phyloP scores from a whole-genome alignment of 2,888 invertebrate genomes.

The Pyrgus malvae region DNA sequence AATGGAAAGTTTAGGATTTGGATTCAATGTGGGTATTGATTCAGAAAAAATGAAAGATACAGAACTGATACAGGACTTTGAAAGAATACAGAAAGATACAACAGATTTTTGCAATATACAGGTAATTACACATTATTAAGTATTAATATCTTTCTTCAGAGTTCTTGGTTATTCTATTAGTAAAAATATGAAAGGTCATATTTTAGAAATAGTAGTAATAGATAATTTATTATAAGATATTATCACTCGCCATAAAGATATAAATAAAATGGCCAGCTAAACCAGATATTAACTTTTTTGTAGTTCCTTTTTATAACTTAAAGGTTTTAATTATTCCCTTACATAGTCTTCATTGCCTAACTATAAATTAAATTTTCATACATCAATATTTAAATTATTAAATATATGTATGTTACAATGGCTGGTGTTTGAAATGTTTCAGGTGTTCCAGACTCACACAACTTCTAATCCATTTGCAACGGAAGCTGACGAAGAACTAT shows the following conservation, averaged over 20 bases:
- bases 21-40: conserved; percentile 70
- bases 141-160: no score
- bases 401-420: no score
- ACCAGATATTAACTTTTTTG: no score
- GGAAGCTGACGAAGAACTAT: conserved; percentile 71
- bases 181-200: no score
- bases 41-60: conserved; percentile 70
- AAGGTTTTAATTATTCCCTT: neutral
- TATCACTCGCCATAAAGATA: no score
- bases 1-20: conserved; percentile 73
- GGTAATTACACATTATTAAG: conserved; percentile 35
- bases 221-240: no score
- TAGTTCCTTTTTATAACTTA: neutral
- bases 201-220: no score
- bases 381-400: no score
- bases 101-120: conserved; percentile 78
- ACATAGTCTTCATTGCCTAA: no score
- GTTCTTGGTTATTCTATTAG: no score
- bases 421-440: conserved; percentile 37
- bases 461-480: conserved; percentile 73
- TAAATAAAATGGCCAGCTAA: no score
- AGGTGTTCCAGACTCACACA: conserved; percentile 73
- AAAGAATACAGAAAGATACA: conserved; percentile 83
- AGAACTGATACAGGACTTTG: conserved; percentile 79
- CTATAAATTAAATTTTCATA: no score